phyloP scores from a whole-genome alignment of 2,888 invertebrate species.

The Zelleria hepariella region DNA sequence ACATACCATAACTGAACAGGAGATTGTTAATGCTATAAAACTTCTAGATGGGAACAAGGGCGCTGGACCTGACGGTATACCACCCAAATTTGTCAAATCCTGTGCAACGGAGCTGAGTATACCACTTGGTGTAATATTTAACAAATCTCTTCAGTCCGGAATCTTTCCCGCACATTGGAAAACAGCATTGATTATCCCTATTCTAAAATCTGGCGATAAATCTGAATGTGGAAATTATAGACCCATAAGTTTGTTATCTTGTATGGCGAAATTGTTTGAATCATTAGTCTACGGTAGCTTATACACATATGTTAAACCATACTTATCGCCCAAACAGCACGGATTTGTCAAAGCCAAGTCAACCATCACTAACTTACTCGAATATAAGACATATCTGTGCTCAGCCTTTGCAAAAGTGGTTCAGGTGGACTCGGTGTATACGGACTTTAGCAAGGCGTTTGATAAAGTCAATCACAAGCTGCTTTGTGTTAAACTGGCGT shows the following conservation, averaged over 20 bases:
- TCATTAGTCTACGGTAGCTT: slow-evolving; percentile 5
- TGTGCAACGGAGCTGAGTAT: neutral
- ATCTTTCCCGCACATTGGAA: slow-evolving; percentile 11
- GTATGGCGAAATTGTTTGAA: slow-evolving; percentile 11
- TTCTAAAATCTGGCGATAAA: slow-evolving; percentile 10
- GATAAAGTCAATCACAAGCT: neutral
- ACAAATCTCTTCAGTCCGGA: slow-evolving; percentile 8
- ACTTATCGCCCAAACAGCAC: neutral
- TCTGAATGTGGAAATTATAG: slow-evolving; percentile 8
- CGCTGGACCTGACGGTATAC: neutral
- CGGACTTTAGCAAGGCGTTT: neutral
- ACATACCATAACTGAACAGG: neutral
- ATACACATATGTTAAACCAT: neutral
- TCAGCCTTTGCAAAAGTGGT: neutral
- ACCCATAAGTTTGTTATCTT: slow-evolving; percentile 13
- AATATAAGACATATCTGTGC: neutral
- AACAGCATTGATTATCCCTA: slow-evolving; percentile 9
- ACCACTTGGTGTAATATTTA: slow-evolving; percentile 8
- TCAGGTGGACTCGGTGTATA: neutral
- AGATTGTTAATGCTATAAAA: neutral
- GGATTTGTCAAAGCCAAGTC: neutral
- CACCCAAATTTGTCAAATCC: neutral
- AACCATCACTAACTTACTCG: neutral
- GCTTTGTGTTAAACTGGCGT: neutral
- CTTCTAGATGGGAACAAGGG: neutral